phyloP scores from a whole-genome alignment of 2,888 invertebrate species.

The Ophion ventricosus region DNA sequence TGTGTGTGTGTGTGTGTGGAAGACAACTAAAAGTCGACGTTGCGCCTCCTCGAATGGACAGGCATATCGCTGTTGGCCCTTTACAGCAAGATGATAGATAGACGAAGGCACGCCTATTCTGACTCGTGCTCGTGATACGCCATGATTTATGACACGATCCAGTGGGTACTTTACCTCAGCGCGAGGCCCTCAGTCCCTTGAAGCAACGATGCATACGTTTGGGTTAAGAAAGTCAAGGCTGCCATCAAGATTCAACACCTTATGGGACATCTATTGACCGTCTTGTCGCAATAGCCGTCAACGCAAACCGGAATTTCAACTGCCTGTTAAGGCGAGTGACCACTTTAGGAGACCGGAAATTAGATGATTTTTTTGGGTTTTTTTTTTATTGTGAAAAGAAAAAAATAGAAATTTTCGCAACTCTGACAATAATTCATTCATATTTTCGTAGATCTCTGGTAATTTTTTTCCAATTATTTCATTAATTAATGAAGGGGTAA shows the following conservation, averaged over 20 bases:
- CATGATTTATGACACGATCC: constrained; percentile 62
- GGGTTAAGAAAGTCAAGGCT: background rate
- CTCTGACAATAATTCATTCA: too few relatives aligned
- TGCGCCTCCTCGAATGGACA: constrained; percentile 20
- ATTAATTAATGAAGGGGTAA: too few relatives aligned
- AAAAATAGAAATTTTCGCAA: too few relatives aligned
- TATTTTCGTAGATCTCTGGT: too few relatives aligned
- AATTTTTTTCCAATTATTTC: too few relatives aligned
- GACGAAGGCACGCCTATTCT: constrained; percentile 65
- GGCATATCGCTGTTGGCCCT: constrained; percentile 59
- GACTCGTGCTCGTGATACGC: constrained; percentile 66
- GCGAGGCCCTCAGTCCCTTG: too few relatives aligned
- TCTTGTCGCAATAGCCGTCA: background rate
- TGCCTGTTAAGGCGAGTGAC: too few relatives aligned
- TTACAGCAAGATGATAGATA: constrained; percentile 62
- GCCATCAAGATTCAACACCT: background rate
- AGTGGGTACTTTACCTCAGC: background rate
- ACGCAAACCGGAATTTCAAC: background rate
- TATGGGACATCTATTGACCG: background rate
- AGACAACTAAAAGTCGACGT: constrained; percentile 38
- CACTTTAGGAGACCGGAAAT: too few relatives aligned
- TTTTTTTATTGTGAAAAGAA: too few relatives aligned
- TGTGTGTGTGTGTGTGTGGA: too few relatives aligned
- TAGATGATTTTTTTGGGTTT: too few relatives aligned
- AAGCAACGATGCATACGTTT: too few relatives aligned